A percentile compares a stretch with the other conserved stretches of the same genome.
These are phyloP conservation scores for Hypocryptadius cinnamomeus DNA, from an alignment of 2,113 vertebrate species.

Conservation along the genomic window DNA sequence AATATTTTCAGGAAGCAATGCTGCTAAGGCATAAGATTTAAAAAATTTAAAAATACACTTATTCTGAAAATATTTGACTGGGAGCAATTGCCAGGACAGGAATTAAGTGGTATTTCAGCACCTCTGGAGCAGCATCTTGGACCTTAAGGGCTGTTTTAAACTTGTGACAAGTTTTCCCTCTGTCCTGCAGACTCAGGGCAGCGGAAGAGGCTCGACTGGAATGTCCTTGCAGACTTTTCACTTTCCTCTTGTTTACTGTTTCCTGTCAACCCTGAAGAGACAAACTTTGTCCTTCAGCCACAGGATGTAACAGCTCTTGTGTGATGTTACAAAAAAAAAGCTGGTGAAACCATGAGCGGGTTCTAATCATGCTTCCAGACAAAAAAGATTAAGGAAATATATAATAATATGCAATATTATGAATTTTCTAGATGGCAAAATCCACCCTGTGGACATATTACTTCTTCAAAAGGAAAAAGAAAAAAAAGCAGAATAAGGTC, in stretches of 20 bases:
- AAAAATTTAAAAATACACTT: background rate
- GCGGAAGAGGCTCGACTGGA: fast-evolving
- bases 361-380: background rate
- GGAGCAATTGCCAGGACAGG: background rate
- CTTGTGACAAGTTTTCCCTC: background rate
- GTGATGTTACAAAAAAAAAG: background rate
- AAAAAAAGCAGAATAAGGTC: background rate
- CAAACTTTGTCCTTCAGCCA: background rate
- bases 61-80: background rate
- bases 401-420: background rate
- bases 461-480: background rate
- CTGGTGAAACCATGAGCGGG: background rate
- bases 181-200: background rate
- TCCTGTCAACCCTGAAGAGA: background rate
- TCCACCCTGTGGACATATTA: background rate
- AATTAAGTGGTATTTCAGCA: background rate
- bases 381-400: background rate
- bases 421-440: background rate
- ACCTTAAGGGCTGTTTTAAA: background rate
- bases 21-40: background rate
- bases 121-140: background rate
- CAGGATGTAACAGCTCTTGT: background rate
- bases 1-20: background rate
- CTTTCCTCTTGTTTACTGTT: background rate
- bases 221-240: background rate